Percentiles rank a stretch among this genome's conserved stretches.
phyloP scores from a whole-genome alignment of 2,113 vertebrate species.

The Cyanoderma ruficeps region DNA sequence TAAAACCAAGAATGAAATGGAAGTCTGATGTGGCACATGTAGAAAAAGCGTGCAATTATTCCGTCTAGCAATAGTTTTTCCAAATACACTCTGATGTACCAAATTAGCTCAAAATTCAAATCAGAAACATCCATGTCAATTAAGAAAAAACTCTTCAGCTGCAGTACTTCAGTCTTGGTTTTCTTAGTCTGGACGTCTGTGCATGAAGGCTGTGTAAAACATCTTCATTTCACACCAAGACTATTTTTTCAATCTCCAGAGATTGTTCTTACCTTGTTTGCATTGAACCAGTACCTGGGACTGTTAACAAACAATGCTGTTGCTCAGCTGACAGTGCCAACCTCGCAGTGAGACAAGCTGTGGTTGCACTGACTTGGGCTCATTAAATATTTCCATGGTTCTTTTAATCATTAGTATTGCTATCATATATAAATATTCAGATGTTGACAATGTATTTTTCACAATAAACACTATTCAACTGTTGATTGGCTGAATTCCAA shows the following conservation, averaged over 20 bases:
- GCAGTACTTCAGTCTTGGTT: neutral
- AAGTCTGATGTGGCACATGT: neutral
- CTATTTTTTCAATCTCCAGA: neutral
- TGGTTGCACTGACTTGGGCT: neutral
- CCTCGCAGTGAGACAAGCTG: neutral
- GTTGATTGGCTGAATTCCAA: neutral
- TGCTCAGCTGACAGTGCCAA: neutral
- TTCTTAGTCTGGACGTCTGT: neutral
- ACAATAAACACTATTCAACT: neutral
- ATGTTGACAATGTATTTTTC: neutral
- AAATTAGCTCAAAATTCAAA: neutral
- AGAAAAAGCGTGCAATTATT: neutral
- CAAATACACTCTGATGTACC: neutral
- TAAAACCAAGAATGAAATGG: neutral
- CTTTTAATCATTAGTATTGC: neutral
- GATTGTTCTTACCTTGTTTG: neutral
- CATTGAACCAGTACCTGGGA: neutral
- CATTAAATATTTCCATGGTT: neutral
- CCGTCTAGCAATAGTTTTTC: neutral
- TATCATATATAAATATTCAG: conserved; percentile 16
- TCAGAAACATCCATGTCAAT: neutral
- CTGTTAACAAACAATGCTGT: neutral
- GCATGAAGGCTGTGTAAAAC: neutral
- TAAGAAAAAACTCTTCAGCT: neutral
- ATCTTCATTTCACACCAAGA: neutral